Conservation (phyloP, 2,888 invertebrate species). For the Athetis lepigone region DNA sequence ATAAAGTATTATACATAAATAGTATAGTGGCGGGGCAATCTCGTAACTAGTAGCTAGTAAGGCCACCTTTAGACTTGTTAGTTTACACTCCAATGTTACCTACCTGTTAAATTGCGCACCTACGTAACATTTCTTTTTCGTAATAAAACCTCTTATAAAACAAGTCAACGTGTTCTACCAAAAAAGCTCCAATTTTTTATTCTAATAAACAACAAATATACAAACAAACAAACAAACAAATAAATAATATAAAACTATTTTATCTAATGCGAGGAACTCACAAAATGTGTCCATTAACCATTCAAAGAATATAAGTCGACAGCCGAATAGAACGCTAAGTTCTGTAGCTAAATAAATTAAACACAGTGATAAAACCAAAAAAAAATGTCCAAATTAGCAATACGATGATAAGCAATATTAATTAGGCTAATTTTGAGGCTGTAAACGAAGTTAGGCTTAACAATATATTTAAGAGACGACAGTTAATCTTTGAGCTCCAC, state of each 20-base stretch:
- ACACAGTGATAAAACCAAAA: constrained; percentile 57
- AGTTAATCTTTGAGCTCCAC: neutral
- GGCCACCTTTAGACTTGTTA: constrained; percentile 52
- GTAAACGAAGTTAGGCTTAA: constrained; percentile 57
- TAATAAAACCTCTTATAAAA: constrained; percentile 8
- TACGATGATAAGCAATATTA: constrained; percentile 65
- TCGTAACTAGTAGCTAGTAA: constrained; percentile 34
- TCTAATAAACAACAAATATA: constrained; percentile 59
- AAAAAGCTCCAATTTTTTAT: constrained; percentile 32
- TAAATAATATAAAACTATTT: constrained; percentile 39
- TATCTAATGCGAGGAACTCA: constrained; percentile 50
- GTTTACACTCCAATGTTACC: constrained; percentile 69
- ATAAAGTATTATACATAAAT: constrained; percentile 51
- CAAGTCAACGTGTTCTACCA: constrained; percentile 19
- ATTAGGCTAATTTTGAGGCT: constrained; percentile 41
- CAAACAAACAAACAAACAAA: too few species aligned
- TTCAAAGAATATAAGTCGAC: constrained; percentile 42
- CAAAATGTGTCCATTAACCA: constrained; percentile 39
- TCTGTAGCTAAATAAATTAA: constrained; percentile 44
- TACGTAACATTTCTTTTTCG: constrained; percentile 5
- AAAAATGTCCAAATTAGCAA: constrained; percentile 63
- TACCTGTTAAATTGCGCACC: constrained; percentile 89
- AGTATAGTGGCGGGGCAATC: constrained; percentile 31
- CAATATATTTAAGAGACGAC: constrained; percentile 13
- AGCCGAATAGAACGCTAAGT: constrained; percentile 38